A percentile compares a stretch with the other conserved stretches of the same genome.
Conservation (phyloP, 2,113 vertebrate species). For the Eptatretus burgeri region DNA sequence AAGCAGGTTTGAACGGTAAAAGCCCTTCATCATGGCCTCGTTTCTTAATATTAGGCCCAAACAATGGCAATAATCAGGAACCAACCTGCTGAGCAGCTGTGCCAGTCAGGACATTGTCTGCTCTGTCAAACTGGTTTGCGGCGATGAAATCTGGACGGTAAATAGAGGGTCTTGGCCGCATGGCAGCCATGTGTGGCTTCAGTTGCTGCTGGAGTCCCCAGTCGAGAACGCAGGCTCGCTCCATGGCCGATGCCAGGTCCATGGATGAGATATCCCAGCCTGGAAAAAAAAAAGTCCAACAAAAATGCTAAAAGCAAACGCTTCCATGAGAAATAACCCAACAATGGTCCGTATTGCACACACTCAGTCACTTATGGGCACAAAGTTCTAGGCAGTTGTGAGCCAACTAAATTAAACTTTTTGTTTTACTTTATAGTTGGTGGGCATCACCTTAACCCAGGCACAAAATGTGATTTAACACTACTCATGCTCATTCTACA, state of each 20-base stretch:
- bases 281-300: slow-evolving; percentile 11
- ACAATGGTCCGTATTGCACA: too few relatives aligned
- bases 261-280: slow-evolving; percentile 82
- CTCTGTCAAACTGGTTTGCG: slow-evolving; percentile 48
- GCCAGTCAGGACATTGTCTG: slow-evolving; percentile 38
- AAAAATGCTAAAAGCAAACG: background rate
- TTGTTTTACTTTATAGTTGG: too few relatives aligned
- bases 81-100: slow-evolving; percentile 47
- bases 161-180: slow-evolving; percentile 49
- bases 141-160: slow-evolving; percentile 71
- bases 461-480: too few relatives aligned
- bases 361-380: too few relatives aligned
- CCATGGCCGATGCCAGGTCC: slow-evolving; percentile 54
- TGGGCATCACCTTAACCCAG: too few relatives aligned
- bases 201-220: slow-evolving; percentile 65
- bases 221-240: slow-evolving; percentile 43
- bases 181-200: slow-evolving; percentile 30
- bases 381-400: too few relatives aligned
- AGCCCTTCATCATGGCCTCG: too few relatives aligned
- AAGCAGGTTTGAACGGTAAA: too few relatives aligned
- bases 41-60: too few relatives aligned
- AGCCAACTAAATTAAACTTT: too few relatives aligned
- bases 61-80: too few relatives aligned
- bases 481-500: too few relatives aligned
- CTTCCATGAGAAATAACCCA: background rate